Evolutionary conservation across 2,797 vertebrate genomes (phyloP), one percentile per base, ranked within the genome.

Genomic region (Emys orbicularis): DNA sequence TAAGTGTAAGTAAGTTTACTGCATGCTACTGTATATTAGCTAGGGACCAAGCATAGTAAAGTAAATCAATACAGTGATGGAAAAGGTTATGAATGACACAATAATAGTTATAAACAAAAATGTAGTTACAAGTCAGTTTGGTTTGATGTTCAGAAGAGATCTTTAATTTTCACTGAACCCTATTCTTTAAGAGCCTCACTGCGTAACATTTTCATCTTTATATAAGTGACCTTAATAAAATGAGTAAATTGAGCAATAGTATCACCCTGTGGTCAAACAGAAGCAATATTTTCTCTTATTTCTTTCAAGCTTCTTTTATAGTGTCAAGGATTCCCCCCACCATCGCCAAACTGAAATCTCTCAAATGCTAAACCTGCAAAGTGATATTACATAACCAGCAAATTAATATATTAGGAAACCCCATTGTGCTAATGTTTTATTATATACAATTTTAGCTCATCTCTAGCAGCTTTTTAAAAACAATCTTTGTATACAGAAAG

Each of bases 161-260:
- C 79, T 41, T 87, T 91, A 12, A 87, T 96, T 94, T 92, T 95
- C 49, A 49, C 89, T 68, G 2, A 95, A 91, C 79, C 29, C 21
- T 86, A 90, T 92, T 94, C 94, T 95, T 97, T 83, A 94, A 91
- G 87, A 88, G 53, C 44, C 87, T 90, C 86, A 52, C 13, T 31
- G 29, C 25, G 37, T 54, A 86, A 92, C 15, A 97, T 96, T 98
- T 96, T 96, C 94, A 97, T 97, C 97, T 95, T 97, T 96, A 97
- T 97, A 98, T 94, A 98, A 97, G 89, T 97, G 96, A 97, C 96
- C 94, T 96, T 96, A 95, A 91, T 93, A 90, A 97, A 97, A 90
- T 27, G 34, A 97, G 96, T 96, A 98, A 97, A 93, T 97, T 97
- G 97, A 97, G 37, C 97, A 97, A 98, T 96, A 95, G 84, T 97